phyloP scores from a whole-genome alignment of 1,140 invertebrate species.

The Pseudomyrmex concolor region DNA sequence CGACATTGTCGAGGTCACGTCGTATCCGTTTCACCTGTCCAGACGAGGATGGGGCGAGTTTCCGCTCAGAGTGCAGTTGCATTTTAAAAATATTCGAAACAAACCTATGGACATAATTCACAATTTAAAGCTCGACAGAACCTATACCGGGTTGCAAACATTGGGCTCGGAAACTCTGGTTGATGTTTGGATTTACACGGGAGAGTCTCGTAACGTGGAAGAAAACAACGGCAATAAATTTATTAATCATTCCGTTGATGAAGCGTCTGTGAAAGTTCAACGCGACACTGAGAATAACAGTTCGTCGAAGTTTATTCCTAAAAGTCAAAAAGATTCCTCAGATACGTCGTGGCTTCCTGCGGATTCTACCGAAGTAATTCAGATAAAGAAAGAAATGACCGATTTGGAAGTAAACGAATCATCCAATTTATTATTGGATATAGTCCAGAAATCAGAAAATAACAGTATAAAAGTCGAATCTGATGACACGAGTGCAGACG shows the following conservation, averaged over 20 bases:
- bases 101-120: slow-evolving; percentile 93
- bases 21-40: slow-evolving; percentile 92
- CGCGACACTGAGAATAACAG: background rate
- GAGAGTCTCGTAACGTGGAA: slow-evolving; percentile 33
- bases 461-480: background rate
- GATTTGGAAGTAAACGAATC: background rate
- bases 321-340: background rate
- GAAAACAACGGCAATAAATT: background rate
- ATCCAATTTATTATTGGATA: background rate
- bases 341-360: background rate
- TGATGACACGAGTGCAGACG: background rate
- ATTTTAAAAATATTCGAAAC: slow-evolving; percentile 91
- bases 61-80: slow-evolving; percentile 91
- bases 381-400: slow-evolving; percentile 17
- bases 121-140: slow-evolving; percentile 92
- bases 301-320: background rate
- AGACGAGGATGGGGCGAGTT: slow-evolving; percentile 97
- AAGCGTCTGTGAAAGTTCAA: background rate
- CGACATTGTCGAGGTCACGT: slow-evolving; percentile 91
- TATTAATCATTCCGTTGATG: background rate
- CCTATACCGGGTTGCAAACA: slow-evolving; percentile 94
- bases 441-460: background rate
- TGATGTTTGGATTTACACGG: slow-evolving; percentile 88
- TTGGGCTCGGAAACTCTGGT: slow-evolving; percentile 92
- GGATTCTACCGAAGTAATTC: background rate